phyloP scores from a whole-genome alignment of 2,797 vertebrate species.

The Natrix natrix region DNA sequence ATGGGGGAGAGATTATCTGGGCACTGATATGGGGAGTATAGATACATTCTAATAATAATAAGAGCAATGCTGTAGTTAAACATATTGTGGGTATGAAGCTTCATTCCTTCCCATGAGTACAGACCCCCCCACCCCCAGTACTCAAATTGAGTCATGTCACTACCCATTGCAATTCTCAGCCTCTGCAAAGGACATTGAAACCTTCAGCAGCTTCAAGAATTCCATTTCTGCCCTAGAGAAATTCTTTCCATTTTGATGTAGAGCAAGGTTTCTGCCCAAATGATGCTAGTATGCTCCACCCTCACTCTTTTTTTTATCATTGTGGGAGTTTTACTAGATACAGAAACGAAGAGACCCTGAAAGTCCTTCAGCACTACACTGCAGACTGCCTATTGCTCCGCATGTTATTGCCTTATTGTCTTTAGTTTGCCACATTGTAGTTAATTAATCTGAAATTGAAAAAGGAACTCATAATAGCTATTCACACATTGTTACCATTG shows the following conservation, averaged over 20 bases:
- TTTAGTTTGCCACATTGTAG: not conserved
- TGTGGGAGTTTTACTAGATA: not conserved
- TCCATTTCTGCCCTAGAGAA: not conserved
- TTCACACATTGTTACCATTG: too few species aligned
- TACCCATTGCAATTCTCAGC: not conserved
- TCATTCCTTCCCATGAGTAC: not conserved
- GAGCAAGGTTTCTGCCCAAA: not conserved
- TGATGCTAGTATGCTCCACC: not conserved
- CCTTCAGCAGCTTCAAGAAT: not conserved
- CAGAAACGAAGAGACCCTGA: not conserved
- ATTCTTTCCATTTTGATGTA: not conserved
- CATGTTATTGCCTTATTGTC: not conserved
- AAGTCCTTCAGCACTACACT: not conserved
- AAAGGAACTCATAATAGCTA: not conserved
- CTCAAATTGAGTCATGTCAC: not conserved
- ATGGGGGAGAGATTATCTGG: not conserved
- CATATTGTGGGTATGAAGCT: not conserved
- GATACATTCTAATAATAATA: not conserved
- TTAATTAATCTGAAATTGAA: not conserved
- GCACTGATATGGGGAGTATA: not conserved
- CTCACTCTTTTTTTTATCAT: not conserved
- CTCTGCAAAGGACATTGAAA: not conserved
- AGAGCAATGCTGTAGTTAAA: not conserved
- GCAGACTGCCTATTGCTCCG: not conserved
- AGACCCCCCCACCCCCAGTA: not conserved